These are phyloP conservation scores for Platysteira castanea DNA, from an alignment of 2,113 vertebrate genomes.

Conservation along the genomic window DNA sequence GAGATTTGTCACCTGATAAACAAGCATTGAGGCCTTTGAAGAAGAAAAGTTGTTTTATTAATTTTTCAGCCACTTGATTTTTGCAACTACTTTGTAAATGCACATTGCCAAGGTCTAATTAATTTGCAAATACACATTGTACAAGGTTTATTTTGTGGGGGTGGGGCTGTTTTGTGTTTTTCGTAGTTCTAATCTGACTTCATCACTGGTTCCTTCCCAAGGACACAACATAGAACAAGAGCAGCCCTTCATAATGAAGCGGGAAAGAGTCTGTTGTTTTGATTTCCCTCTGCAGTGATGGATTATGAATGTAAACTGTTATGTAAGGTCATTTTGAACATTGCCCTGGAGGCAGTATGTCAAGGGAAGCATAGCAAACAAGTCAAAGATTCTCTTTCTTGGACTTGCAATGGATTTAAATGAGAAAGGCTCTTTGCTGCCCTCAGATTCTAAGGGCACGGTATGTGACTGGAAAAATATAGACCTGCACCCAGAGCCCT, in stretches of 20 bases:
- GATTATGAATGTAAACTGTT: constrained; percentile 55
- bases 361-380: constrained; percentile 20
- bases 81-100: background rate
- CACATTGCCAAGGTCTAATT: background rate
- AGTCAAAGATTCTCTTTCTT: constrained; percentile 10
- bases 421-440: background rate
- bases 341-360: constrained; percentile 23
- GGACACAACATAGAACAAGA: background rate
- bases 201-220: background rate
- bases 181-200: background rate
- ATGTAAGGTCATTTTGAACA: constrained; percentile 48
- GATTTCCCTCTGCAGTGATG: constrained; percentile 33
- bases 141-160: background rate
- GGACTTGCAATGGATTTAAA: background rate
- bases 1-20: background rate
- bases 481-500: background rate
- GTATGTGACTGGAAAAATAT: background rate
- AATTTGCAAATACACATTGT: background rate
- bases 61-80: background rate
- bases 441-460: background rate
- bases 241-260: background rate
- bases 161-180: background rate
- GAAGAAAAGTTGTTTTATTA: background rate
- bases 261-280: constrained; percentile 25
- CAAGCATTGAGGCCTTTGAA: background rate